Conservation (phyloP, 2,888 invertebrate genomes). For the Tenodera sinensis region DNA sequence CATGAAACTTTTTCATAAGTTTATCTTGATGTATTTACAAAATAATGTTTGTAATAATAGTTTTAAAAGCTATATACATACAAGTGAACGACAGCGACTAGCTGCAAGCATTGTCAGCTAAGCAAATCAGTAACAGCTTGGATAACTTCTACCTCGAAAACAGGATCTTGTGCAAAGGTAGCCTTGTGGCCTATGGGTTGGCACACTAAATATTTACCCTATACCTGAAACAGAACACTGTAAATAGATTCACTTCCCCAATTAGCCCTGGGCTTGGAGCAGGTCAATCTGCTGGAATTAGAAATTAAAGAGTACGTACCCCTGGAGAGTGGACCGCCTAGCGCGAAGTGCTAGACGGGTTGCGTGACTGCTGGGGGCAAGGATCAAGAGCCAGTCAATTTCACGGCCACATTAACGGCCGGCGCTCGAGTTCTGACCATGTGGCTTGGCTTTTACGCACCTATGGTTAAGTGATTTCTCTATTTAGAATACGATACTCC, state of each 20-base stretch:
- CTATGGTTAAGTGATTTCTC: background rate
- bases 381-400: slow-evolving; percentile 6
- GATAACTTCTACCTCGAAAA: too few species aligned
- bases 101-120: too few species aligned
- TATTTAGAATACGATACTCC: background rate
- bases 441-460: background rate
- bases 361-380: background rate
- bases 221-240: background rate
- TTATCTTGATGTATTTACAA: too few species aligned
- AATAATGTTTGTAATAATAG: too few species aligned
- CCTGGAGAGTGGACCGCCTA: background rate
- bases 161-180: too few species aligned
- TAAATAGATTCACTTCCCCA: background rate
- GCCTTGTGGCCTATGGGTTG: too few species aligned
- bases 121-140: too few species aligned
- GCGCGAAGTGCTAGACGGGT: background rate
- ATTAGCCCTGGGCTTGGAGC: background rate
- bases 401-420: slow-evolving; percentile 2
- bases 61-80: too few species aligned
- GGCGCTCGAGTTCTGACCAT: background rate
- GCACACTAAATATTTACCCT: background rate
- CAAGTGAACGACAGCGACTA: too few species aligned
- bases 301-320: background rate
- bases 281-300: background rate
- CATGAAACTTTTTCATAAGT: too few species aligned